phyloP scores from a whole-genome alignment of 2,113 vertebrate genomes.

The Microtus oregoni region DNA sequence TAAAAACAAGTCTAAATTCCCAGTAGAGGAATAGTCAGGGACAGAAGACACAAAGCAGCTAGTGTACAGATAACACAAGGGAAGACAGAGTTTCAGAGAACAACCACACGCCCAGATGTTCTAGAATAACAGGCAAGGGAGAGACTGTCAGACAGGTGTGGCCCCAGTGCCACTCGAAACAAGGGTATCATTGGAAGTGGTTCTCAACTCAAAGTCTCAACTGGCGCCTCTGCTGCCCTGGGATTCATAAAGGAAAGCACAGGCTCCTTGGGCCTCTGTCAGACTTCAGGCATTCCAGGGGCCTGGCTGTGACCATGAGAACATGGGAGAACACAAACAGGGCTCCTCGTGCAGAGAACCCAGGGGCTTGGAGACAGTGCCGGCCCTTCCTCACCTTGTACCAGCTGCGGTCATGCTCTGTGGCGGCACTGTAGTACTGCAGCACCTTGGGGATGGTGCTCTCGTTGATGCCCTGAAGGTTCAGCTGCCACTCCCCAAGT shows the following conservation, averaged over 20 bases:
- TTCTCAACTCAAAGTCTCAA: background rate
- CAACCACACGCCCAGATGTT: slow-evolving; percentile 43
- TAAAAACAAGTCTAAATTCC: slow-evolving; percentile 63
- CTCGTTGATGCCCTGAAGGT: slow-evolving; percentile 98
- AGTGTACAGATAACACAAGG: slow-evolving; percentile 23
- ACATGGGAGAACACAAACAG: background rate
- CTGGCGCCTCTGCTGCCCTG: too few relatives aligned
- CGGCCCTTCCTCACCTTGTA: slow-evolving; percentile 92
- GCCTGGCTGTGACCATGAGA: too few relatives aligned
- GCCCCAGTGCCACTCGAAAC: background rate
- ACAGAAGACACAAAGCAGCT: background rate
- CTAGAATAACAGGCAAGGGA: slow-evolving; percentile 46
- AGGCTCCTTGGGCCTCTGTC: background rate
- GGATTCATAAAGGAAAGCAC: background rate
- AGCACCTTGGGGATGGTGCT: slow-evolving; percentile 98
- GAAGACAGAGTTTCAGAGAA: slow-evolving; percentile 46
- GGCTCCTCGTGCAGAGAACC: background rate
- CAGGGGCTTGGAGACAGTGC: too few relatives aligned
- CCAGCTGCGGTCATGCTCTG: slow-evolving; percentile 98
- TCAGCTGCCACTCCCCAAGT: slow-evolving; percentile 98
- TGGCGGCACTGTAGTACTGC: slow-evolving; percentile 98
- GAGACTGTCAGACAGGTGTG: background rate
- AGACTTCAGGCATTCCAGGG: background rate
- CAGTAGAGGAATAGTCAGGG: slow-evolving; percentile 21
- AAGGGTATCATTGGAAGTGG: accelerated